Evolutionary conservation across 2,113 vertebrate species (phyloP), one percentile per base, ranked within the genome.

Genomic region (Gambusia holbrooki): DNA sequence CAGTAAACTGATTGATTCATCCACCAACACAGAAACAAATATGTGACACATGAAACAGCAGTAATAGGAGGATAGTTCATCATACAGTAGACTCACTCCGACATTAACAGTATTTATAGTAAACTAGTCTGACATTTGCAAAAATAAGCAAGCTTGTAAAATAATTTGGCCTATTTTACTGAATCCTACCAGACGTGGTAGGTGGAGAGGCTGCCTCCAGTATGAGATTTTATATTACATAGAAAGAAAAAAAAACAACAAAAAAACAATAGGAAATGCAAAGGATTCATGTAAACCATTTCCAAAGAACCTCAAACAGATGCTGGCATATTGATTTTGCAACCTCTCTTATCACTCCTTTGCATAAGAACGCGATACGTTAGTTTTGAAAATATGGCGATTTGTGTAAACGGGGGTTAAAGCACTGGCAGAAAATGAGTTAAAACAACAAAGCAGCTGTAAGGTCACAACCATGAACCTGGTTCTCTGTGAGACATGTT

Each of bases 301-400:
- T 70, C 48, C 22, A 25, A 25, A 29, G 29, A 32, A 15, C 8
- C 51, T 54, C 10, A 11, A 48, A 68, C 40, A 64, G 32, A 19
- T 32, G 30, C 27, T 15, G 19, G 8, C 9, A 3, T 29, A 22
- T 17, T 32, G 32, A 32, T 74, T 22, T 58, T 1, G 4, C 51
- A 54, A 54, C 51, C 15, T 62, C 37, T 73, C 33, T 62, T 30
- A 10, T 30, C 30, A 27, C 12, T 7, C 28, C 0, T 48, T 73
- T 9, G 37, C 19, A 35, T 62, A 37, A 71, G 61, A 58, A 37
- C n/a, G 10, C 25, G 28, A 65, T 32, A 40, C n/a, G 45, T 62
- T 62, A 12, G 33, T 32, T 66, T 77, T 17, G 19, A 73, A 73
- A 79, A 14, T 71, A 30, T 14, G 28, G 11, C 6, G 61, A 37